Percentiles rank a stretch among this genome's conserved stretches.
Conservation (phyloP, 2,113 vertebrate genomes). For the Oncorhynchus nerka region DNA sequence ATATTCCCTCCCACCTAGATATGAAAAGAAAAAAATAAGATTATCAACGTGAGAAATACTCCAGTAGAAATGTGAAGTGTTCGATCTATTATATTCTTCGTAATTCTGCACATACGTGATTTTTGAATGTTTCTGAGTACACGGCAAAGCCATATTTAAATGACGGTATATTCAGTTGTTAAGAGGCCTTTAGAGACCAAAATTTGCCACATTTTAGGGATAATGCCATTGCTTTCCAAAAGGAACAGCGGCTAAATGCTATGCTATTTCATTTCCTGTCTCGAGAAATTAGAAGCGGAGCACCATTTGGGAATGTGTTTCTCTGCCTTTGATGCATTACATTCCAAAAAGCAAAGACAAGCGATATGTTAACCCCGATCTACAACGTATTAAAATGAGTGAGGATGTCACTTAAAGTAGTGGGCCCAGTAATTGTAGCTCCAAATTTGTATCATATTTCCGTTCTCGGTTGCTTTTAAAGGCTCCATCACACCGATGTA, state of each 20-base stretch:
- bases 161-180: neutral
- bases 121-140: neutral
- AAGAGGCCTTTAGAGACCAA: conserved; percentile 12
- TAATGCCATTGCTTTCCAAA: conserved; percentile 30
- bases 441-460: conserved; percentile 84
- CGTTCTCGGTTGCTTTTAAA: conserved; percentile 86
- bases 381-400: conserved; percentile 65
- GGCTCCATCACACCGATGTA: conserved; percentile 79
- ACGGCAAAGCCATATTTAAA: neutral
- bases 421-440: conserved; percentile 56
- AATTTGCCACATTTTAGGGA: conserved; percentile 29
- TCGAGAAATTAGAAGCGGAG: neutral
- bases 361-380: conserved; percentile 59
- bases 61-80: neutral
- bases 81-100: neutral
- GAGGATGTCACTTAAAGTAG: conserved; percentile 61
- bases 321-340: neutral
- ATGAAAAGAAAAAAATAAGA: neutral
- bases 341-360: conserved; percentile 10
- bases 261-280: neutral
- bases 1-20: neutral
- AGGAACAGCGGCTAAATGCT: conserved; percentile 49
- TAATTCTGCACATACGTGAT: neutral
- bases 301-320: neutral
- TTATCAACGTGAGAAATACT: neutral